Base-by-base conservation (phyloP, 2,113 vertebrate species). In the Podilymbus podiceps region DNA sequence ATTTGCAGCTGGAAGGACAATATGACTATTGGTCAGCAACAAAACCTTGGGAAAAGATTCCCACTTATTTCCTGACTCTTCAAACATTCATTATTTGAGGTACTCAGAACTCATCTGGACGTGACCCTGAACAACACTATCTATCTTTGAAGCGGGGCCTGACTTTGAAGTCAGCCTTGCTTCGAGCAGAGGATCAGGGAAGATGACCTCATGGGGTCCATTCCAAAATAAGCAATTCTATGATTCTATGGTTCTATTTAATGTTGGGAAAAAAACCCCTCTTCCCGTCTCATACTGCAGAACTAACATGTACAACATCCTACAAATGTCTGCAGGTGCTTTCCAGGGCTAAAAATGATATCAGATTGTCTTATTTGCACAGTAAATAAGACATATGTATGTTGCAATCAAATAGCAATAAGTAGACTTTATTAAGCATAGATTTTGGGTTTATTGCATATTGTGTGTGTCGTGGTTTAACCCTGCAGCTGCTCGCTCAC, bases 191-290 rank as follows among this genome's bases (percentile, higher is more conserved):
- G 13, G 1, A 42, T 15, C n/a, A 46, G n/a, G 14, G 19, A 72
- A 77, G 52, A 66, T 28, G 24, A 24, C 9, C 21, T 68, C 59
- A 40, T 31, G 38, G 31, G 1, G 15, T 68, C 33, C 10, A 22
- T 63, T 84, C 25, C 20, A 58, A 58, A 84, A 28, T 30, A 72
- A 60, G 6, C 31, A 12, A 68, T 27, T 38, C 17, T 50, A 10
- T 27, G 17, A 40, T 59, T 66, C 31, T 28, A 59, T 40, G 25
- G 31, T 79, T 69, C 31, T 85, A 35, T 19, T n/a, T 67, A 66
- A 50, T 20, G 12, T 9, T 76, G 52, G 40, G 14, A 20, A 47
- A 49, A 73, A 49, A 56, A 46, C 7, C 0, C 8, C 0, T 2
- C 5, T 7, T 56, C 30, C 10, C 40, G 28, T 4, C 13, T 79